Evolutionary conservation across 2,888 invertebrate species (phyloP).

Genomic region (Drosophila falleni): DNA sequence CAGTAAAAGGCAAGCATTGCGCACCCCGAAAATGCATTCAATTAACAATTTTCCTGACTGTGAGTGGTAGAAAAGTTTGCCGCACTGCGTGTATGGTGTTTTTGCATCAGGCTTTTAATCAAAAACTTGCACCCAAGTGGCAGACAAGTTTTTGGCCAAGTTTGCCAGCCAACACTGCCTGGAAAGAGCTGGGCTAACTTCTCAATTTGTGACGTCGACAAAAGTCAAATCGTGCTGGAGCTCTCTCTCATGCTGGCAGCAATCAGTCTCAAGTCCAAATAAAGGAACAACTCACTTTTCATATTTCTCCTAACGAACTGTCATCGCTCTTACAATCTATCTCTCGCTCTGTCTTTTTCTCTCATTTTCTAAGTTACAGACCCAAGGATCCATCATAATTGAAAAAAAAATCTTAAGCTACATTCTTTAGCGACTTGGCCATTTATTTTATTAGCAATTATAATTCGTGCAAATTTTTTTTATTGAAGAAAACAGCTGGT

Average conservation of each 20-base stretch:
- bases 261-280: slow-evolving; percentile 60
- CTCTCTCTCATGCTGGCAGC: slow-evolving; percentile 41
- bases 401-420: neutral
- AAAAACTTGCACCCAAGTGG: slow-evolving; percentile 76
- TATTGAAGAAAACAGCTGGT: too few species aligned
- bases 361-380: neutral
- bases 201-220: slow-evolving; percentile 78
- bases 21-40: slow-evolving; percentile 68
- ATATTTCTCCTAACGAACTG: slow-evolving; percentile 7
- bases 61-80: slow-evolving; percentile 44
- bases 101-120: slow-evolving; percentile 73
- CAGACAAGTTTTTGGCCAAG: slow-evolving; percentile 70
- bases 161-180: slow-evolving; percentile 49
- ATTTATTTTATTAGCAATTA: too few species aligned
- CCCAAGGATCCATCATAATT: neutral
- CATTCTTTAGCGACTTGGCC: too few species aligned
- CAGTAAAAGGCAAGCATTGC: slow-evolving; percentile 36
- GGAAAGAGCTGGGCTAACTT: slow-evolving; percentile 52
- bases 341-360: neutral
- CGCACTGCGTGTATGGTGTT: slow-evolving; percentile 60
- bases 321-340: slow-evolving; percentile 21
- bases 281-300: slow-evolving; percentile 11
- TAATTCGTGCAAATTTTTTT: too few species aligned
- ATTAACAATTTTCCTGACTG: slow-evolving; percentile 71
- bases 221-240: slow-evolving; percentile 75